phyloP scores from a whole-genome alignment of 2,113 vertebrate species.

The Agapornis roseicollis region DNA sequence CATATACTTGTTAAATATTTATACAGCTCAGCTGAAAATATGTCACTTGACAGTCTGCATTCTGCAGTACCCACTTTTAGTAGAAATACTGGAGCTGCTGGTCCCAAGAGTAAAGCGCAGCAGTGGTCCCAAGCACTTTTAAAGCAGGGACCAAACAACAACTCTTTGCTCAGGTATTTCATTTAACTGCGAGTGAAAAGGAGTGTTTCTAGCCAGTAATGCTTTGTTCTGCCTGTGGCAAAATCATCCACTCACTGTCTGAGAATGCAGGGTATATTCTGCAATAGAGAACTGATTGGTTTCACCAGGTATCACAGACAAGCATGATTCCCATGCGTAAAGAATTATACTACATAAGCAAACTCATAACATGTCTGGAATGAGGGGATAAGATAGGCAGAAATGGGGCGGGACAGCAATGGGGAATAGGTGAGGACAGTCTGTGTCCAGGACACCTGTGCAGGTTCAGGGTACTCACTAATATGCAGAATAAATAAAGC shows the following conservation, averaged over 20 bases:
- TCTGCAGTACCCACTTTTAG: background rate
- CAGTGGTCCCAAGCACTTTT: background rate
- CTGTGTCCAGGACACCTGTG: background rate
- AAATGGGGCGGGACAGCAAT: background rate
- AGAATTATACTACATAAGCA: background rate
- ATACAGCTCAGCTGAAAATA: slow-evolving; percentile 4
- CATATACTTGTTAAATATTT: slow-evolving; percentile 20
- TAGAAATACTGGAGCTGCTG: background rate
- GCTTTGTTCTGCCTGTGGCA: background rate
- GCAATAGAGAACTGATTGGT: background rate
- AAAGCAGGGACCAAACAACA: background rate
- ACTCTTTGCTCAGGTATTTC: background rate
- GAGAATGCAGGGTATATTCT: background rate
- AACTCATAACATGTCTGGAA: background rate
- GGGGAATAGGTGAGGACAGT: background rate
- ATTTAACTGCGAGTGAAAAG: background rate
- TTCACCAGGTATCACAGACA: background rate
- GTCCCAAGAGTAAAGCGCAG: background rate
- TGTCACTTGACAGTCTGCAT: background rate
- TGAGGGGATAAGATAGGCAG: background rate
- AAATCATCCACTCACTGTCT: background rate
- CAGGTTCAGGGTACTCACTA: background rate
- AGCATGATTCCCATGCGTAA: background rate
- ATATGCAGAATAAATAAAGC: background rate
- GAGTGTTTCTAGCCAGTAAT: background rate